Evolutionary conservation across 2,888 invertebrate genomes (phyloP), one percentile per base, ranked within the genome.

Genomic region (Epistrophella euchroma): DNA sequence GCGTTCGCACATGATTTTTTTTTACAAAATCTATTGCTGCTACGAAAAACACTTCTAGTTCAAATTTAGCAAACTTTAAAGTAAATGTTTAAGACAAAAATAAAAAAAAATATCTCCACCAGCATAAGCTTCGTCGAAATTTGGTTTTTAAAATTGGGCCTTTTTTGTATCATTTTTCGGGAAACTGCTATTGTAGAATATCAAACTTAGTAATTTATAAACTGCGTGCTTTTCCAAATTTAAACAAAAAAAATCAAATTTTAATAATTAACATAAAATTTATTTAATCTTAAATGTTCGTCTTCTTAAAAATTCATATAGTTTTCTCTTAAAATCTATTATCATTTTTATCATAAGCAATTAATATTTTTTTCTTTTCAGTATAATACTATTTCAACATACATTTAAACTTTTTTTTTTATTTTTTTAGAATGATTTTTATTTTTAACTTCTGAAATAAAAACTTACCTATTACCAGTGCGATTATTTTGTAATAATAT

Each of bases 331-430:
- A 70, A 28, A 71, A 35, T 13, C 50, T 75, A 70, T 13, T n/a
- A 52, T 52, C 25, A 52, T 52, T n/a, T n/a, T n/a, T 71, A 9
- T 37, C 56, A 64, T 74, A 73, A 43, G 45, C 35, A 60, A 58
- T 28, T 50, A 15, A 60, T 40, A 52, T 71, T 43, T 56, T 56
- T 43, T 25, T 19, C 13, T 40, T n/a, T 55, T 50, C 25, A 13
- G 37, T 71, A 32, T 83, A 78, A 83, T 83, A 83, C 78, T 83
- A 83, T 74, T 73, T 11, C 60, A 73, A 82, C 11, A 28, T 35
- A 25, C 25, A 32, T 32, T 7, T 32, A 32, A 32, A 7, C 1
- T 32, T 4, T 56, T 45, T 25, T 10, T 17, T 35, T 22, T 47
- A 6, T 9, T 72, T 50, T 68, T 64, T 50, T 25, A 28, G 15